phyloP scores from a whole-genome alignment of 1,140 invertebrate species.

The Branchinecta lindahli region DNA sequence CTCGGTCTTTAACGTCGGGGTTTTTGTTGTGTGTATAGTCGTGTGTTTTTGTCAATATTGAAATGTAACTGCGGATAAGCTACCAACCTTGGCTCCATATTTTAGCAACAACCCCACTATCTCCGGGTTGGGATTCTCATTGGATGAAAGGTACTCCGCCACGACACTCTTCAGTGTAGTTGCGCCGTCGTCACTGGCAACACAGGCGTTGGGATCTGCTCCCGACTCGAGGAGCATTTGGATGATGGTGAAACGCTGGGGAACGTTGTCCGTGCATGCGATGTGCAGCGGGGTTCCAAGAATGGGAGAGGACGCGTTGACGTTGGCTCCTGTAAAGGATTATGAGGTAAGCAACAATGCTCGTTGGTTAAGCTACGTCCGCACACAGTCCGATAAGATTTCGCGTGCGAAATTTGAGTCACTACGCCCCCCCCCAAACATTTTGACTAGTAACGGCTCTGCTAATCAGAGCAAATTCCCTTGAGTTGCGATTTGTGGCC shows the following conservation, averaged over 20 bases:
- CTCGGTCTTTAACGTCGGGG: too few species aligned
- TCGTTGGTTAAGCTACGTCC: constrained; percentile 5
- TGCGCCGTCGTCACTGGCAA: constrained; percentile 49
- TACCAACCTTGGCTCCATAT: constrained; percentile 54
- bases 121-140: constrained; percentile 44
- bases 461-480: too few species aligned
- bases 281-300: constrained; percentile 72
- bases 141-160: constrained; percentile 65
- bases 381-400: too few species aligned
- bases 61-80: neutral
- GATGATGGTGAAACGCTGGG: constrained; percentile 41
- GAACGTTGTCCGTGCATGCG: constrained; percentile 63
- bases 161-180: constrained; percentile 52
- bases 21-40: too few species aligned
- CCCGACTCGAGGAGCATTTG: constrained; percentile 52
- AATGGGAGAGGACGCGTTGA: constrained; percentile 62
- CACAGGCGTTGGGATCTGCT: constrained; percentile 60
- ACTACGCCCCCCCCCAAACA: too few species aligned
- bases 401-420: too few species aligned
- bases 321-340: constrained; percentile 46
- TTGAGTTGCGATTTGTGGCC: too few species aligned
- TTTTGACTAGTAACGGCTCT: too few species aligned
- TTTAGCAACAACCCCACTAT: constrained; percentile 54
- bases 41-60: too few species aligned
- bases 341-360: neutral